phyloP scores from a whole-genome alignment of 2,888 invertebrate genomes.

The Anticlea derivata region DNA sequence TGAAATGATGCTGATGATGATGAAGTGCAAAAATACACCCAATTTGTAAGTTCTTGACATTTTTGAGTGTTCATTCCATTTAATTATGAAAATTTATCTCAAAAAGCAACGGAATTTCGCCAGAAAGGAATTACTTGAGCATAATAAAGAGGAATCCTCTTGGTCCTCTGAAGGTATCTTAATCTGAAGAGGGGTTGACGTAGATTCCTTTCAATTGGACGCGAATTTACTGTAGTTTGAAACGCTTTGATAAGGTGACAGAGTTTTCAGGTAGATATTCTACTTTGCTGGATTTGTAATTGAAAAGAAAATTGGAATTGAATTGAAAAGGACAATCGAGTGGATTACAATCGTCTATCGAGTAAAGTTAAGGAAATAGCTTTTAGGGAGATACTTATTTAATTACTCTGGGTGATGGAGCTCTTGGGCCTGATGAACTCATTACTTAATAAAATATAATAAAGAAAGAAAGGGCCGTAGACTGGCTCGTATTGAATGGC shows the following conservation, averaged over 20 bases:
- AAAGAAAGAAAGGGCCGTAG: too few species aligned
- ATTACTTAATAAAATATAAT: too few species aligned
- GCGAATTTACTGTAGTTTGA: constrained; percentile 31
- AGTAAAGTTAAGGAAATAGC: neutral
- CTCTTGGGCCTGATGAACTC: too few species aligned
- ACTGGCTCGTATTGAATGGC: too few species aligned
- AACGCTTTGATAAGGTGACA: constrained; percentile 27
- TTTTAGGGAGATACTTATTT: neutral
- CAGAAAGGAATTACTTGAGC: constrained; percentile 10
- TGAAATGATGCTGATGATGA: too few species aligned
- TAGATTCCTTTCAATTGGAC: constrained; percentile 25
- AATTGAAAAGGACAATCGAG: constrained; percentile 6
- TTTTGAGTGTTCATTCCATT: neutral
- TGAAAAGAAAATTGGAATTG: constrained; percentile 21
- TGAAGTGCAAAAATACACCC: too few species aligned
- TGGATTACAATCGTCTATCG: constrained; percentile 6
- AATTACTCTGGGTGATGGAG: too few species aligned
- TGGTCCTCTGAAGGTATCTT: constrained; percentile 23
- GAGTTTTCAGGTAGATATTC: constrained; percentile 20
- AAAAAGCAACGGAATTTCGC: constrained; percentile 13
- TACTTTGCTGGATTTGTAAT: constrained; percentile 17
- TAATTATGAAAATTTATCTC: constrained; percentile 5
- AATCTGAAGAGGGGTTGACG: constrained; percentile 31
- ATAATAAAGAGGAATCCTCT: constrained; percentile 16
- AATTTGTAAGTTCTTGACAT: too few species aligned